phyloP scores from a whole-genome alignment of 2,888 invertebrate species.

The Calameuta idolon region DNA sequence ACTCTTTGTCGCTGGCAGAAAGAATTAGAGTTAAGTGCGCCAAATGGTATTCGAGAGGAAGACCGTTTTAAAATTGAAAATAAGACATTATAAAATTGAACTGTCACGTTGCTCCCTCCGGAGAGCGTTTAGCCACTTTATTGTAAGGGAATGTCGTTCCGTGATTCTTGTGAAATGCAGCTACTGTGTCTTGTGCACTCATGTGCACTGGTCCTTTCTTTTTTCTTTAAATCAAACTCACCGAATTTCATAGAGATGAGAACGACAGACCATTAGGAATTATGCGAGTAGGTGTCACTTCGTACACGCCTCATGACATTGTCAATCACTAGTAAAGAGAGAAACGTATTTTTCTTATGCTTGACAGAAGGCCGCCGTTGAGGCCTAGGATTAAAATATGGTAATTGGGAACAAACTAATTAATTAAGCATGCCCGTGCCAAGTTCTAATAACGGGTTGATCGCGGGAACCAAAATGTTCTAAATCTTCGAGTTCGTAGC shows the following conservation, averaged over 20 bases:
- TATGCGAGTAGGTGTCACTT: conserved; percentile 6
- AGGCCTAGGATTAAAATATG: conserved; percentile 93
- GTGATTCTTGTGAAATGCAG: neutral
- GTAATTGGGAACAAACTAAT: conserved; percentile 73
- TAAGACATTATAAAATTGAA: neutral
- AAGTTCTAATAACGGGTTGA: conserved; percentile 34
- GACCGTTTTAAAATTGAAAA: neutral
- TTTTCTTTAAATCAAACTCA: neutral
- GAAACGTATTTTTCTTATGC: conserved; percentile 69
- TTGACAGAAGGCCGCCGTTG: conserved; percentile 83
- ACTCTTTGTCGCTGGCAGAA: neutral
- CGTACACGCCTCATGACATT: conserved; percentile 39
- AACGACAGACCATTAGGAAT: neutral
- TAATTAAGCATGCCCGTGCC: conserved; percentile 49
- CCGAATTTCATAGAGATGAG: neutral
- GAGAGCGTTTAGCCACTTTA: neutral
- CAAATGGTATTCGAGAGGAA: too few species aligned
- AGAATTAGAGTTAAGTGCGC: neutral
- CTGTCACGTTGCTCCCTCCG: neutral
- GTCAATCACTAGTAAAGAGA: conserved; percentile 60
- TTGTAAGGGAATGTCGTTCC: neutral
- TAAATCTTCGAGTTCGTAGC: conserved; percentile 37
- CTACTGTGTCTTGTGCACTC: neutral
- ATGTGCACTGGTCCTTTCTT: neutral
- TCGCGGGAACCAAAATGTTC: conserved; percentile 46